phyloP scores from a whole-genome alignment of 1,140 invertebrate genomes.

The Callitettix versicolor region DNA sequence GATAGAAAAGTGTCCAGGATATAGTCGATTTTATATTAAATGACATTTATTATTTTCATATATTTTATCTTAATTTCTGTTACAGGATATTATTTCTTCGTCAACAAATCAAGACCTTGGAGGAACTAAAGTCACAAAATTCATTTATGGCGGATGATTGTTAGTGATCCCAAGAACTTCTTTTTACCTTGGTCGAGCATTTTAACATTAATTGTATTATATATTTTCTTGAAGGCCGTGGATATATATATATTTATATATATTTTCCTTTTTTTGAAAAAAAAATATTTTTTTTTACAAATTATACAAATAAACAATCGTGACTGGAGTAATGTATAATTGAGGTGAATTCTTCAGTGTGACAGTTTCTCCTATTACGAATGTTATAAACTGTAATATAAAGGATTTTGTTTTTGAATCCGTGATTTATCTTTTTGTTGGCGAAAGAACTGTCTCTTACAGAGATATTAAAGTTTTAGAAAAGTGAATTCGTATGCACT shows the following conservation, averaged over 20 bases:
- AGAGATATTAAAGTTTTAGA: background rate
- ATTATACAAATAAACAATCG: constrained; percentile 2
- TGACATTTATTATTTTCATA: too few species aligned
- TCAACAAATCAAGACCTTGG: constrained; percentile 78
- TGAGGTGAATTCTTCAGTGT: background rate
- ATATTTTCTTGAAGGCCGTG: background rate
- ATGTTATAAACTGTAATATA: constrained; percentile 5
- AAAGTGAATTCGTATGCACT: too few species aligned
- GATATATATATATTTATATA: constrained; percentile 7
- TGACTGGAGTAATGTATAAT: background rate
- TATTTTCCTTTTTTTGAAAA: background rate
- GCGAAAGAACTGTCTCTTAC: background rate
- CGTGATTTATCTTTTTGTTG: constrained; percentile 6
- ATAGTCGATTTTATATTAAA: too few species aligned
- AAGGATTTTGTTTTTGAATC: constrained; percentile 11
- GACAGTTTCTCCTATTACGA: background rate
- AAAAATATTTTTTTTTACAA: background rate
- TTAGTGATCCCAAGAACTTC: constrained; percentile 1
- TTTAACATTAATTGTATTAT: constrained; percentile 5
- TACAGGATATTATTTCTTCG: constrained; percentile 80
- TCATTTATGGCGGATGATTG: constrained; percentile 72
- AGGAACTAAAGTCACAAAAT: constrained; percentile 87
- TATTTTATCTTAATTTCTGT: constrained; percentile 30
- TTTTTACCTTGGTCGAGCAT: background rate
- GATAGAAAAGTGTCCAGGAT: too few species aligned